Percentiles rank a stretch among this genome's conserved stretches.
Conservation (phyloP, 2,113 vertebrate species). For the Chionomys nivalis region DNA sequence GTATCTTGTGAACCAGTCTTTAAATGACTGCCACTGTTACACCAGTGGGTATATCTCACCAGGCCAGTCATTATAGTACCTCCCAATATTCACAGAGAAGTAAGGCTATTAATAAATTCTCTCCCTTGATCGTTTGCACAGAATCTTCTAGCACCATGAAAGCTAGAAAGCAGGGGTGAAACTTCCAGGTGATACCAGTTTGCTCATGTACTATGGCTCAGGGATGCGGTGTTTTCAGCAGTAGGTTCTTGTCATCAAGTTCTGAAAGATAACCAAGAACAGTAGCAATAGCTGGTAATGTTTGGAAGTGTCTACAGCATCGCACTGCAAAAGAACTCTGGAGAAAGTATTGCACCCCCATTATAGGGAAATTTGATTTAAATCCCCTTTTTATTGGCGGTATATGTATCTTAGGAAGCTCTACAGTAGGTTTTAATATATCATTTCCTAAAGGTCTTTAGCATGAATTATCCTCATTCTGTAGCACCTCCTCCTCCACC, state of each 20-base stretch:
- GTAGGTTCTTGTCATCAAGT: neutral
- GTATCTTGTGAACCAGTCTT: neutral
- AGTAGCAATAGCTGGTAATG: neutral
- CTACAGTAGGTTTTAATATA: neutral
- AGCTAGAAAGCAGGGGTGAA: neutral
- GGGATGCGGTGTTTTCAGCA: neutral
- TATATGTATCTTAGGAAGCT: neutral
- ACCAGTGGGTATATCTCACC: neutral
- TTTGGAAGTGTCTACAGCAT: neutral
- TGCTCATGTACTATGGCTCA: neutral
- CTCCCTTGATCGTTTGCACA: no score
- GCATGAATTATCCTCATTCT: neutral
- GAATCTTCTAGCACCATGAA: neutral
- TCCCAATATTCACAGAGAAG: neutral
- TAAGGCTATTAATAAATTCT: neutral
- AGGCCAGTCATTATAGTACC: neutral
- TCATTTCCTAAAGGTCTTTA: neutral
- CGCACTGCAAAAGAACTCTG: neutral
- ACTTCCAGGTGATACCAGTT: neutral
- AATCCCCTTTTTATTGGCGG: neutral
- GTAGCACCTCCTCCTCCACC: neutral
- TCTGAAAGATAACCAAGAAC: neutral
- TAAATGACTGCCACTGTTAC: neutral
- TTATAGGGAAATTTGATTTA: neutral
- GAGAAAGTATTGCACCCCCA: neutral